These are phyloP conservation scores for Hapalemur alaotrensis DNA, from an alignment of 2,797 vertebrate genomes.

Conservation along the genomic window DNA sequence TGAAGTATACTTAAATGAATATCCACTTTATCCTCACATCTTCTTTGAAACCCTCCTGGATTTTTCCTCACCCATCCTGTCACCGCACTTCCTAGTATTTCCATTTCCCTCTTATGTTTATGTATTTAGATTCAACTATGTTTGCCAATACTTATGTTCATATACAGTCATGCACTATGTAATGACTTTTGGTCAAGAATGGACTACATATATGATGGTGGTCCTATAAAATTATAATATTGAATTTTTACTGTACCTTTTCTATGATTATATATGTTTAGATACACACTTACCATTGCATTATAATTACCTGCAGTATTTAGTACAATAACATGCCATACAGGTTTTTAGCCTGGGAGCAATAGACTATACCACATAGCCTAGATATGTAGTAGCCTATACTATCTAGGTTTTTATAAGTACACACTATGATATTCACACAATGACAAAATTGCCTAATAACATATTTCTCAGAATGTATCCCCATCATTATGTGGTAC, in stretches of 20 bases:
- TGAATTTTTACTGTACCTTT: background rate
- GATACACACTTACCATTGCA: background rate
- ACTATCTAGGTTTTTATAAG: background rate
- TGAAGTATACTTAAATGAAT: background rate
- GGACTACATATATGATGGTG: background rate
- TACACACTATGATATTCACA: background rate
- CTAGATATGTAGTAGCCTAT: background rate
- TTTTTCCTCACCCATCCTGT: background rate
- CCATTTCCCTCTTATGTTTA: background rate
- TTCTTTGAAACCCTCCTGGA: background rate
- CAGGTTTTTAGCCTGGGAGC: background rate
- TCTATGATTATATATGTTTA: background rate
- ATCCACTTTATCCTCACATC: background rate
- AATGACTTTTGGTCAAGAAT: background rate
- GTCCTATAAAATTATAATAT: background rate
- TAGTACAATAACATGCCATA: background rate
- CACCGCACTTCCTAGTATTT: background rate
- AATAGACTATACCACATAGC: background rate
- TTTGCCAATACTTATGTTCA: background rate
- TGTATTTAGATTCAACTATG: background rate
- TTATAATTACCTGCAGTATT: background rate
- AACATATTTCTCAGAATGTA: background rate
- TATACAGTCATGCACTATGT: no score
- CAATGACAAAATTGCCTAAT: background rate
- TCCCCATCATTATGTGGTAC: background rate